phyloP scores from a whole-genome alignment of 2,888 invertebrate genomes.

The Physocephala rufipes region DNA sequence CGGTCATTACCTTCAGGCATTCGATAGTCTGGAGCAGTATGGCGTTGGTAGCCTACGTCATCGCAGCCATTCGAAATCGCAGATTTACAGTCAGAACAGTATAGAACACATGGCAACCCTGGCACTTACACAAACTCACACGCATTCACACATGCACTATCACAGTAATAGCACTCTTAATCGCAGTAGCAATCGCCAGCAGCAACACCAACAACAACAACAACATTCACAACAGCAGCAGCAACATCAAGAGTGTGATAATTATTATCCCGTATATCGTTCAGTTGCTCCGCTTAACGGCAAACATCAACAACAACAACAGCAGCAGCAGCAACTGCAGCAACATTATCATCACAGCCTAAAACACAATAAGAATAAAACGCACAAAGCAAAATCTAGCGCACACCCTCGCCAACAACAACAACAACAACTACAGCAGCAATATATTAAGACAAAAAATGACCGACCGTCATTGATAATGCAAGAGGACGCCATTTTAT shows the following conservation, averaged over 20 bases:
- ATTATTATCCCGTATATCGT: constrained; percentile 55
- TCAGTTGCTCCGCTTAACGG: constrained; percentile 41
- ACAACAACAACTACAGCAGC: constrained; percentile 50
- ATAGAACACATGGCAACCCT: constrained; percentile 45
- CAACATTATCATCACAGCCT: constrained; percentile 57
- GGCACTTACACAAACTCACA: constrained; percentile 34
- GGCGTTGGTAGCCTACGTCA: constrained; percentile 59
- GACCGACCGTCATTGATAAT: constrained; percentile 38
- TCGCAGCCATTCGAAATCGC: constrained; percentile 62
- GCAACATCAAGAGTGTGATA: constrained; percentile 56
- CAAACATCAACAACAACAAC: constrained; percentile 48
- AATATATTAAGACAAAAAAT: constrained; percentile 48
- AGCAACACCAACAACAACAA: constrained; percentile 43
- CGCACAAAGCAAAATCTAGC: constrained; percentile 42
- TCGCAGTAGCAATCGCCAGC: constrained; percentile 42
- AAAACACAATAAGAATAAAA: constrained; percentile 51
- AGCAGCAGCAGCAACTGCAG: constrained; percentile 44
- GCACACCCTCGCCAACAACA: constrained; percentile 44
- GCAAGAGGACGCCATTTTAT: constrained; percentile 13
- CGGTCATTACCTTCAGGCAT: constrained; percentile 61
- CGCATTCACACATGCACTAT: constrained; percentile 34
- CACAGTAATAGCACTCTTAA: constrained; percentile 52
- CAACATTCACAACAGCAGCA: constrained; percentile 45
- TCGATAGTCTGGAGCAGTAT: constrained; percentile 61
- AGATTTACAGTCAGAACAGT: constrained; percentile 58